phyloP scores from a whole-genome alignment of 2,888 invertebrate genomes.

The Ctena decussata region DNA sequence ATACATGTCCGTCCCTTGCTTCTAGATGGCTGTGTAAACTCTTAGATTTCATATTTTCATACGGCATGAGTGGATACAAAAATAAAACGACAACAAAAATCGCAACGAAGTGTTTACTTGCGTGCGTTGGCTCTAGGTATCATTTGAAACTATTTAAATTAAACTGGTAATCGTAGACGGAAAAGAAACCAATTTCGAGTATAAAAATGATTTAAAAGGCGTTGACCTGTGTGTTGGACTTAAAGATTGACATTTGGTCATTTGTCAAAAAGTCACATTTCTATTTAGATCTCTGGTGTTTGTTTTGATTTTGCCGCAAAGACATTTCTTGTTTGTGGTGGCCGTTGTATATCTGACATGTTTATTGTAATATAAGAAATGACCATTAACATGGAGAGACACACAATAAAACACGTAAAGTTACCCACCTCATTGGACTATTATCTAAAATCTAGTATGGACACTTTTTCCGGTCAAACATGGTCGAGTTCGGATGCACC shows the following conservation, averaged over 20 bases:
- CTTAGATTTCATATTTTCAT: no score
- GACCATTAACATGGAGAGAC: background rate
- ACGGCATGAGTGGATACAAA: no score
- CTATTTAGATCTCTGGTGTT: background rate
- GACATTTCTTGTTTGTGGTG: background rate
- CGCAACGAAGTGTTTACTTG: no score
- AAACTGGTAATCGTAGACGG: no score
- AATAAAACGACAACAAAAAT: no score
- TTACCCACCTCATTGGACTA: background rate
- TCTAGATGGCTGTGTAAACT: no score
- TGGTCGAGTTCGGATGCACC: no score
- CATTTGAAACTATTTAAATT: no score
- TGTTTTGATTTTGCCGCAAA: background rate
- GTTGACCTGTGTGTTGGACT: background rate
- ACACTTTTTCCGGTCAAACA: no score
- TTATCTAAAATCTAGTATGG: background rate
- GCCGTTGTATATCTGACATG: background rate
- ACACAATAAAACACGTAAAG: background rate
- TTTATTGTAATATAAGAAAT: slow-evolving; percentile 12
- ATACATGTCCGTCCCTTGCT: no score
- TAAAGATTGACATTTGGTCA: background rate
- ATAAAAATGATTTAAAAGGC: background rate
- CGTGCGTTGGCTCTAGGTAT: no score
- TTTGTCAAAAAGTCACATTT: slow-evolving; percentile 7
- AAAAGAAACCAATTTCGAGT: no score